Evolutionary conservation across 2,797 vertebrate species (phyloP).

Genomic region (Echeneis naucrates): DNA sequence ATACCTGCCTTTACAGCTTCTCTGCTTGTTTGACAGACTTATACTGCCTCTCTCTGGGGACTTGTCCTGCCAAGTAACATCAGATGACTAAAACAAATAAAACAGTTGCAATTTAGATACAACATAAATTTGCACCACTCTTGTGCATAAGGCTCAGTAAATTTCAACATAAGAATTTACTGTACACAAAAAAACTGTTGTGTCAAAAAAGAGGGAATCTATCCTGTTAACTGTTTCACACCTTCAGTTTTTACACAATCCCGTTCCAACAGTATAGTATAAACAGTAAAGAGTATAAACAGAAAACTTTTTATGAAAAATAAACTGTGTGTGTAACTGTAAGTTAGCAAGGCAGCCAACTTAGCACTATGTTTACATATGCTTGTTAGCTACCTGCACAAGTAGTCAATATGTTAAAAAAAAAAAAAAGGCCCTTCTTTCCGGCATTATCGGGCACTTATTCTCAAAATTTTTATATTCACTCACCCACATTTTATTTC

Average conservation of each 20-base stretch:
- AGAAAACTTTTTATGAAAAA: background rate
- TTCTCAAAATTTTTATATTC: background rate
- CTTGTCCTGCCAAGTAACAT: background rate
- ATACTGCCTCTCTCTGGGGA: background rate
- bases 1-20: constrained; percentile 27
- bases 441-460: background rate
- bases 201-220: background rate
- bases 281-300: background rate
- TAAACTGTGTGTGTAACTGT: background rate
- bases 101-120: too few species aligned
- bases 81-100: background rate
- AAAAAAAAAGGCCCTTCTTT: too few species aligned
- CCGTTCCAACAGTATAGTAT: background rate
- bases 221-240: background rate
- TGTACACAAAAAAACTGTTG: background rate
- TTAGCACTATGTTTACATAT: background rate
- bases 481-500: background rate
- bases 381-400: background rate
- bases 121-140: too few species aligned
- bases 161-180: background rate
- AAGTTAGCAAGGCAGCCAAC: background rate
- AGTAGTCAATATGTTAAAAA: background rate
- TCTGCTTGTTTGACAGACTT: background rate
- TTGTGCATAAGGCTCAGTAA: too few species aligned
- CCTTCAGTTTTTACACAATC: background rate